phyloP scores from a whole-genome alignment of 2,888 invertebrate genomes.

The Apeira syringaria region DNA sequence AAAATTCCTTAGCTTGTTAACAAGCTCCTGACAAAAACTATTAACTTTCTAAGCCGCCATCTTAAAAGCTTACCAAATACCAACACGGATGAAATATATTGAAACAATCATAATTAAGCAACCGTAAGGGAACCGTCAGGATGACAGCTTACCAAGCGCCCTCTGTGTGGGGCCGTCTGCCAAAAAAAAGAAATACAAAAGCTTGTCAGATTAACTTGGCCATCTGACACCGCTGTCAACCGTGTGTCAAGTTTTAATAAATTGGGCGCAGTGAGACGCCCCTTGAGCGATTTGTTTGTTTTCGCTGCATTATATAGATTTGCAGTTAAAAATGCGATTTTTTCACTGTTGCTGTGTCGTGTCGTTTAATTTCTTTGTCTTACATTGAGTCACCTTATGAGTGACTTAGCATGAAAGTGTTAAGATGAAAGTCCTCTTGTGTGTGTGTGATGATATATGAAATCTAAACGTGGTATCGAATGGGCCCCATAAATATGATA shows the following conservation, averaged over 20 bases:
- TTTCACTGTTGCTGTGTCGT: too few relatives aligned
- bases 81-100: conserved; percentile 31
- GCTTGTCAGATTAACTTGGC: conserved; percentile 53
- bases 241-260: conserved; percentile 62
- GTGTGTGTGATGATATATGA: too few relatives aligned
- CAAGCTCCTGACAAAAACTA: conserved; percentile 8
- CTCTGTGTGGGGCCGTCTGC: conserved; percentile 56
- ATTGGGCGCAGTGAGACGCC: conserved; percentile 45
- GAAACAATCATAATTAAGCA: conserved; percentile 45
- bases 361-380: too few relatives aligned
- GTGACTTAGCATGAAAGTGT: too few relatives aligned
- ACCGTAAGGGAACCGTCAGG: conserved; percentile 39
- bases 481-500: too few relatives aligned
- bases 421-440: too few relatives aligned
- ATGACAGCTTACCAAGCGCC: conserved; percentile 38
- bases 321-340: conserved; percentile 7
- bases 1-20: conserved; percentile 1
- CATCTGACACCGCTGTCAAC: conserved; percentile 59
- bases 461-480: too few relatives aligned
- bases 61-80: conserved; percentile 29
- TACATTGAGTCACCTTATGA: too few relatives aligned
- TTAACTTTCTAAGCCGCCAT: conserved; percentile 25
- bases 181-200: neutral
- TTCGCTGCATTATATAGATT: conserved; percentile 7
- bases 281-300: conserved; percentile 41